A percentile compares a stretch with the other conserved stretches of the same genome.
Evolutionary conservation across 1,140 invertebrate genomes (phyloP).

Genomic region (Helicoverpa zea): DNA sequence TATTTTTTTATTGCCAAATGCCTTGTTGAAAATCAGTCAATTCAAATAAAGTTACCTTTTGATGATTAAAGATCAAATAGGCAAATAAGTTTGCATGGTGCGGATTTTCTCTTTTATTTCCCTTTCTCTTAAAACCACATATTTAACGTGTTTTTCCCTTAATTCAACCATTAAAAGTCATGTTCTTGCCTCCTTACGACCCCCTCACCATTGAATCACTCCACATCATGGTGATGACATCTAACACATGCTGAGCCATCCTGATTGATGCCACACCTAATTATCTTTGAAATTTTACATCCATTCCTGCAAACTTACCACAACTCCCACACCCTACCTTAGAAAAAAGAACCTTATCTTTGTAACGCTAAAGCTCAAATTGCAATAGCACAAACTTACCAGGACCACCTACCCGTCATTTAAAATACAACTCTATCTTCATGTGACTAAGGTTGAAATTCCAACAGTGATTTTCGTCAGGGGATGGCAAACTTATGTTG

Average conservation of each 20-base stretch:
- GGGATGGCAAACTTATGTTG: slow-evolving; percentile 3
- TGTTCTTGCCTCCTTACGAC: neutral
- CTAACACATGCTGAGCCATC: slow-evolving; percentile 52
- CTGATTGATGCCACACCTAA: slow-evolving; percentile 61
- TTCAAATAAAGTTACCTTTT: no score
- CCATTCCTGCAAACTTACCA: slow-evolving; percentile 12
- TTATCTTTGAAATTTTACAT: slow-evolving; percentile 60
- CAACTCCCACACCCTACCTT: neutral
- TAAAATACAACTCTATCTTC: neutral
- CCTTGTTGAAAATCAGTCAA: no score
- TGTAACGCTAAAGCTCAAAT: no score
- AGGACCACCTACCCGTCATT: neutral
- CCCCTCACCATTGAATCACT: neutral
- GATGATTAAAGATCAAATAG: no score
- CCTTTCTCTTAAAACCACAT: no score
- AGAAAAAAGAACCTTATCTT: neutral
- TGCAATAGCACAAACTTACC: no score
- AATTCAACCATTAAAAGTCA: slow-evolving; percentile 3
- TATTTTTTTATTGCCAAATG: no score
- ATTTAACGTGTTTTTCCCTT: neutral
- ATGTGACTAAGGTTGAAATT: neutral
- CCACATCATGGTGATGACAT: slow-evolving; percentile 51
- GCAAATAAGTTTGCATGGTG: no score
- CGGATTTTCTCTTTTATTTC: no score
- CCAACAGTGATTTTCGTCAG: neutral